Conservation (phyloP, 2,797 vertebrate species). For the Poeciliopsis gracilis region DNA sequence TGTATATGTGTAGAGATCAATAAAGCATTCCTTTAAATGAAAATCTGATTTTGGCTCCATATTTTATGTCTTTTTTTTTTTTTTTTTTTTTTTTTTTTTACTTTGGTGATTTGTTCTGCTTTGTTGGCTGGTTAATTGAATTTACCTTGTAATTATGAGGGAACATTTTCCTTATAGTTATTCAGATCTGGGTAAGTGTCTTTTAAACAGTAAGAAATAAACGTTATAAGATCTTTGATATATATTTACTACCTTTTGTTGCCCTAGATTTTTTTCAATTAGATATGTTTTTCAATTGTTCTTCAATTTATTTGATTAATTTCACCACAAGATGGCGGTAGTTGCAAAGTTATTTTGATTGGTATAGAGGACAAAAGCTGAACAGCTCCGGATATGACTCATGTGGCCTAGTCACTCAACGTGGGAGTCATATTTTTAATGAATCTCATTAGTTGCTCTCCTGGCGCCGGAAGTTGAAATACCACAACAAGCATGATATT, state of each 20-base stretch:
- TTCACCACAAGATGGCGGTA: neutral
- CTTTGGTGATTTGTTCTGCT: neutral
- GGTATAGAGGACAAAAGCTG: neutral
- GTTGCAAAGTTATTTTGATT: neutral
- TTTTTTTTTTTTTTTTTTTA: no score
- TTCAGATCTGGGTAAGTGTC: neutral
- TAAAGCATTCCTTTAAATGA: constrained; percentile 86
- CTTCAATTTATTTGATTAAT: neutral
- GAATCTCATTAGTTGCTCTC: no score
- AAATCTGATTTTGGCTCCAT: neutral
- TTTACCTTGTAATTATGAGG: neutral
- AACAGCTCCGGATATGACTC: neutral
- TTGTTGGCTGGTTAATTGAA: neutral
- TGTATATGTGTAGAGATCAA: constrained; percentile 81
- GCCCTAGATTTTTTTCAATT: neutral
- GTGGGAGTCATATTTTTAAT: no score
- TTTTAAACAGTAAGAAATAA: neutral
- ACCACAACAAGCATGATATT: neutral
- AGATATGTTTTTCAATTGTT: no score
- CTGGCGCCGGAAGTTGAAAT: neutral
- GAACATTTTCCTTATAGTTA: neutral
- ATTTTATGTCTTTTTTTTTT: neutral
- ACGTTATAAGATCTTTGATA: neutral
- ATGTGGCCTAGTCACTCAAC: neutral
- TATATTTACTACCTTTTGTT: neutral